phyloP scores from a whole-genome alignment of 2,888 invertebrate species.

The Actias luna region DNA sequence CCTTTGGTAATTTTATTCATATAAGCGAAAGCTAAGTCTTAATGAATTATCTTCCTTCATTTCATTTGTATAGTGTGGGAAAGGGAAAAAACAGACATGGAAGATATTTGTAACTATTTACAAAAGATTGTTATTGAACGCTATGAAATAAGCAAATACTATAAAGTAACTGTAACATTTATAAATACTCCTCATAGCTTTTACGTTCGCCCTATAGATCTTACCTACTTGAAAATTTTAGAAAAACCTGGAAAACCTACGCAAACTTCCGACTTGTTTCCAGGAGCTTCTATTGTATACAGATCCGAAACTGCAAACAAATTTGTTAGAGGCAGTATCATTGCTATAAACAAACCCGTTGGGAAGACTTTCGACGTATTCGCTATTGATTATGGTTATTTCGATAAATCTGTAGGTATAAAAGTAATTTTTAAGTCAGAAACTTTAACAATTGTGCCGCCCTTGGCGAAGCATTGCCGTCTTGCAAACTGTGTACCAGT shows the following conservation, averaged over 20 bases:
- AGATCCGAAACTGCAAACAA: neutral
- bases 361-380: neutral
- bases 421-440: neutral
- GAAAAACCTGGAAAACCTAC: neutral
- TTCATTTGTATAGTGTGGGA: too few relatives aligned
- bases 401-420: neutral
- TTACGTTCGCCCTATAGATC: neutral
- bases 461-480: neutral
- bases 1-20: too few relatives aligned
- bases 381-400: constrained; percentile 3
- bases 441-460: neutral
- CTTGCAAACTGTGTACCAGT: neutral
- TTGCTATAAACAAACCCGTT: neutral
- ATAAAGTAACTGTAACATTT: neutral
- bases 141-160: neutral
- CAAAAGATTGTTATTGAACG: neutral
- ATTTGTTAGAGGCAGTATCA: neutral
- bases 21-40: too few relatives aligned
- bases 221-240: neutral
- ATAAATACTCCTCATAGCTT: constrained; percentile 4
- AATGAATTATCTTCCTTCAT: too few relatives aligned
- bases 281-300: neutral
- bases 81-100: neutral
- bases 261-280: neutral
- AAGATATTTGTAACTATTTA: neutral